Conservation (phyloP, 2,797 vertebrate species). For the Hybognathus amarus region DNA sequence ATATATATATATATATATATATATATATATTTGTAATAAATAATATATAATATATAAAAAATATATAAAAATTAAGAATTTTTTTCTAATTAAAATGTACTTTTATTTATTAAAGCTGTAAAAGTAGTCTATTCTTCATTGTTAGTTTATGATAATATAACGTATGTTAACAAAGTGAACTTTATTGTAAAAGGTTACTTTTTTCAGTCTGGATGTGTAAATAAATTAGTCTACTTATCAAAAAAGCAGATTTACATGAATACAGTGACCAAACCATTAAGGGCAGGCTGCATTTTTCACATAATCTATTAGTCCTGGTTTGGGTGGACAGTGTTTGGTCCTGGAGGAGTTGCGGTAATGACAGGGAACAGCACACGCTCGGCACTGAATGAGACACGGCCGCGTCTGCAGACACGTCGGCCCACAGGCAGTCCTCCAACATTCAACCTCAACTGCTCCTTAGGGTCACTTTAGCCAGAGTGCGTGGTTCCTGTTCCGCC, state of each 20-base stretch:
- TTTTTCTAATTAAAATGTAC: no score
- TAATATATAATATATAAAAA: no score
- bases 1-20: no score
- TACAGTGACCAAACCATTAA: conserved; percentile 44
- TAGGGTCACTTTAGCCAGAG: conserved; percentile 77
- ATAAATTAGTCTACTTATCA: conserved; percentile 5
- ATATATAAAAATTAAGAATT: no score
- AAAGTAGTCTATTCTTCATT: neutral
- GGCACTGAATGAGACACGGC: conserved; percentile 55
- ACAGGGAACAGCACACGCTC: conserved; percentile 53
- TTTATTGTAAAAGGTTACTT: neutral
- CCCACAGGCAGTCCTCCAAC: conserved; percentile 59
- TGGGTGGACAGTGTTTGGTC: conserved; percentile 60
- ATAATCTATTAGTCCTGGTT: conserved; percentile 69
- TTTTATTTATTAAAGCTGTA: neutral
- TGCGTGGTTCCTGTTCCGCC: conserved; percentile 79
- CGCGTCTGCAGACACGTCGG: conserved; percentile 48
- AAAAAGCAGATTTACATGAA: conserved; percentile 13
- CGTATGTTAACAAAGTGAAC: neutral
- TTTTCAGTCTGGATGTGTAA: neutral
- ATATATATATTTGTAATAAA: no score
- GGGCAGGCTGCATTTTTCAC: conserved; percentile 58
- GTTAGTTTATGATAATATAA: neutral
- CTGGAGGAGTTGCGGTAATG: conserved; percentile 61
- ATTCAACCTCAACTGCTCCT: conserved; percentile 70